Conservation (phyloP, 2,888 invertebrate species). For the Acleris sparsana region DNA sequence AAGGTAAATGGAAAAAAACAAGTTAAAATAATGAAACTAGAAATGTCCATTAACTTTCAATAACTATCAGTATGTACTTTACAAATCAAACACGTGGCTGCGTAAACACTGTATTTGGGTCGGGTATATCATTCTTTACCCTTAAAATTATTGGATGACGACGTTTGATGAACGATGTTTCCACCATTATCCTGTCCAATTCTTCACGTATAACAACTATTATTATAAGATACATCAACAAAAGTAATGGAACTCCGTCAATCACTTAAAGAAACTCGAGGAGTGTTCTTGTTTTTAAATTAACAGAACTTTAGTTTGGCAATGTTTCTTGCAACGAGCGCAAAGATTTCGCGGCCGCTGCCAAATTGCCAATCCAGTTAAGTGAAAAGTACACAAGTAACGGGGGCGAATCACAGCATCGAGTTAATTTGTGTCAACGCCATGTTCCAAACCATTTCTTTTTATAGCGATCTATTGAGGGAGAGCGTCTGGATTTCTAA, state of each 20-base stretch:
- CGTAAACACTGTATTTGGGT: constrained; percentile 14
- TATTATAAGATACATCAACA: neutral
- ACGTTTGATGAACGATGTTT: constrained; percentile 26
- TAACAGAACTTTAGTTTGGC: constrained; percentile 25
- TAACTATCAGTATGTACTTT: constrained; percentile 6
- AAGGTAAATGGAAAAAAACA: neutral
- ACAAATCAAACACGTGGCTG: constrained; percentile 14
- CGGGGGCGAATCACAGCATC: constrained; percentile 44
- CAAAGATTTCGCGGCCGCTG: constrained; percentile 43
- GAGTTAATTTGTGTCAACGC: constrained; percentile 50
- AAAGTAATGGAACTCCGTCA: neutral
- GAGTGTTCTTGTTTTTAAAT: constrained; percentile 8
- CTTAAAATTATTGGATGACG: constrained; percentile 32
- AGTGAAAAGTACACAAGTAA: constrained; percentile 63
- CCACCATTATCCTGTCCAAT: neutral
- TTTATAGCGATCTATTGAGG: constrained; percentile 26
- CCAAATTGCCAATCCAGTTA: constrained; percentile 74
- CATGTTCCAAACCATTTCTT: constrained; percentile 20
- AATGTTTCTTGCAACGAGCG: constrained; percentile 29
- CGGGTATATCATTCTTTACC: constrained; percentile 15
- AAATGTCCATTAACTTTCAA: neutral
- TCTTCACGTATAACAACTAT: neutral
- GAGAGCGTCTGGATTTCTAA: neutral
- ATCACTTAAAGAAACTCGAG: neutral
- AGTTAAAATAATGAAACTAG: neutral